These are phyloP conservation scores for Diuraphis noxia DNA, from an alignment of 1,140 invertebrate species.

Conservation along the genomic window DNA sequence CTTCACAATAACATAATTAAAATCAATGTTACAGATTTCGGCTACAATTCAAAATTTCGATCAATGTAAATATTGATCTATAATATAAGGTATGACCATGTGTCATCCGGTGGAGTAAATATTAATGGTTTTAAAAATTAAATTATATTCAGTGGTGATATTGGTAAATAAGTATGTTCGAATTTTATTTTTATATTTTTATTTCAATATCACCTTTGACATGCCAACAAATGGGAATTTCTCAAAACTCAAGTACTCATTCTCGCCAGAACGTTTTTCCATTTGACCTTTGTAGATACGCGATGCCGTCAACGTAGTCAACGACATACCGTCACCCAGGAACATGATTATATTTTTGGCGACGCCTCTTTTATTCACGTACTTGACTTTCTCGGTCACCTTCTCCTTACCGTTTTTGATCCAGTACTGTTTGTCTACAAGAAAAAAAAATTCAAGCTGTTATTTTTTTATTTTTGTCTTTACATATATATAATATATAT, in stretches of 20 bases:
- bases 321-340: constrained; percentile 77
- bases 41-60: neutral
- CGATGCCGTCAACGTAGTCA: constrained; percentile 71
- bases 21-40: neutral
- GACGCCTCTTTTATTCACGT: constrained; percentile 55
- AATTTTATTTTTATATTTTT: neutral
- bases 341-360: constrained; percentile 77
- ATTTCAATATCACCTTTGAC: constrained; percentile 67
- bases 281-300: constrained; percentile 70
- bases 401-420: constrained; percentile 49
- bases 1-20: neutral
- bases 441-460: neutral
- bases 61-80: neutral
- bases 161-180: neutral
- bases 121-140: neutral
- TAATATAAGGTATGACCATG: neutral
- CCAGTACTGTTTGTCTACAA: constrained; percentile 56
- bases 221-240: constrained; percentile 75
- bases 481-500: too few species aligned
- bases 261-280: constrained; percentile 66
- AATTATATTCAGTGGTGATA: neutral
- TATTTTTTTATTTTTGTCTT: neutral
- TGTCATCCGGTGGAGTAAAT: neutral
- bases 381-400: constrained; percentile 54
- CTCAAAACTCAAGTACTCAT: constrained; percentile 72